Evolutionary conservation across 92 coral and sea anemone genomes (phyloP).

Genomic region (Parazoanthus atlanticus): DNA sequence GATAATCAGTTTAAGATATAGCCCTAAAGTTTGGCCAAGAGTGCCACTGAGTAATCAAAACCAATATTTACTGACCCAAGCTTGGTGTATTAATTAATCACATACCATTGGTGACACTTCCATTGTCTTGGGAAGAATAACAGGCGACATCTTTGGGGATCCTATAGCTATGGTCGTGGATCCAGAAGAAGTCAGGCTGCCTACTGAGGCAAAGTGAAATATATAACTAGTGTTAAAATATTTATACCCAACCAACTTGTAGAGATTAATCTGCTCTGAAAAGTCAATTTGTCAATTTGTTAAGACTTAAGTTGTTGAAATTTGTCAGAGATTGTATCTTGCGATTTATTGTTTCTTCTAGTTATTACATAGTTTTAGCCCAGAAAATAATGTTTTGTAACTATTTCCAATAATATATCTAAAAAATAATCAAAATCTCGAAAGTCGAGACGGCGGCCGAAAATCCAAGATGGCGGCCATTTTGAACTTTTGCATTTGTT

Average conservation of each 20-base stretch:
- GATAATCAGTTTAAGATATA: too few relatives aligned
- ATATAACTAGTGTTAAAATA: background rate
- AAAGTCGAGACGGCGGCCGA: background rate
- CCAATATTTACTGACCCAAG: background rate
- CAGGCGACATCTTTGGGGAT: slow-evolving; percentile 91
- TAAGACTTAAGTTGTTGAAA: too few relatives aligned
- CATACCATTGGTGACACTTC: slow-evolving; percentile 96
- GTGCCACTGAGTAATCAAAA: background rate
- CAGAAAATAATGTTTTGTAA: too few relatives aligned
- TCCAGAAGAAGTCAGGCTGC: slow-evolving; percentile 26
- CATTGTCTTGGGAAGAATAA: slow-evolving; percentile 91
- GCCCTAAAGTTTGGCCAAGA: background rate
- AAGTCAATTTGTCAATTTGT: too few relatives aligned
- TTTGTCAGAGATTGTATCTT: too few relatives aligned
- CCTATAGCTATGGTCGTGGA: slow-evolving; percentile 60
- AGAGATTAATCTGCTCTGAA: background rate
- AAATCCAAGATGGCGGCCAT: too few relatives aligned
- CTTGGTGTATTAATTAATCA: too few relatives aligned
- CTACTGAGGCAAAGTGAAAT: background rate
- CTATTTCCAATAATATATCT: too few relatives aligned
- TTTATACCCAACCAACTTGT: background rate
- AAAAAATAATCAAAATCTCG: too few relatives aligned
- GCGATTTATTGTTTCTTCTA: too few relatives aligned
- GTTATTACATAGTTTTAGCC: too few relatives aligned
- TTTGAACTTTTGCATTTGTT: too few relatives aligned